Percentiles rank a stretch among this genome's conserved stretches.
These are phyloP conservation scores for Helogale parvula DNA, from an alignment of 2,113 vertebrate species.

Conservation along the genomic window DNA sequence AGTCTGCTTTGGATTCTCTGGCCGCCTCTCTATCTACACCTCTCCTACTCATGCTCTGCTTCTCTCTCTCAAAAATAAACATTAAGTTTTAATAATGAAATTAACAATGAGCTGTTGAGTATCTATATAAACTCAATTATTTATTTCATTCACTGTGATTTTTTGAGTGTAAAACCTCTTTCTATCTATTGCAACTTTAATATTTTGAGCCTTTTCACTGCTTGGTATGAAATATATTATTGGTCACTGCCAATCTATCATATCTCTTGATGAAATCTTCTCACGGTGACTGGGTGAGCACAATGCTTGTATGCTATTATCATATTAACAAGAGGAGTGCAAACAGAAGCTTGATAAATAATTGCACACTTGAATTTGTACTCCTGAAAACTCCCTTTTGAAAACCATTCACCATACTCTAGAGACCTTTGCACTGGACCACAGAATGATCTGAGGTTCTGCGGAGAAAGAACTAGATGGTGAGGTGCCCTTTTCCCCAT, in stretches of 20 bases:
- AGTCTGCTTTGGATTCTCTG: too few species aligned
- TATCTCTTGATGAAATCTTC: background rate
- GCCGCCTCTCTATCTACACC: too few species aligned
- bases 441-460: background rate
- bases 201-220: background rate
- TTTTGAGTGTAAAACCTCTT: background rate
- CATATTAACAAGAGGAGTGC: background rate
- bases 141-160: background rate
- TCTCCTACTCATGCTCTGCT: too few species aligned
- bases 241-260: background rate
- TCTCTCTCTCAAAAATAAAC: too few species aligned
- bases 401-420: background rate
- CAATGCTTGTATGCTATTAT: background rate
- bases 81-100: background rate
- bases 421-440: background rate
- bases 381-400: background rate
- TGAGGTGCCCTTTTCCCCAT: background rate
- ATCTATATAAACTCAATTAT: background rate
- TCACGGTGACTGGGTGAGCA: background rate
- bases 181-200: background rate
- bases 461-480: background rate
- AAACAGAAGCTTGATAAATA: background rate
- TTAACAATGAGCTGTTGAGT: background rate
- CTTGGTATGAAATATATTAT: background rate
- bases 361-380: background rate